phyloP scores from a whole-genome alignment of 2,888 invertebrate genomes.

The Hypomecis atomaria region DNA sequence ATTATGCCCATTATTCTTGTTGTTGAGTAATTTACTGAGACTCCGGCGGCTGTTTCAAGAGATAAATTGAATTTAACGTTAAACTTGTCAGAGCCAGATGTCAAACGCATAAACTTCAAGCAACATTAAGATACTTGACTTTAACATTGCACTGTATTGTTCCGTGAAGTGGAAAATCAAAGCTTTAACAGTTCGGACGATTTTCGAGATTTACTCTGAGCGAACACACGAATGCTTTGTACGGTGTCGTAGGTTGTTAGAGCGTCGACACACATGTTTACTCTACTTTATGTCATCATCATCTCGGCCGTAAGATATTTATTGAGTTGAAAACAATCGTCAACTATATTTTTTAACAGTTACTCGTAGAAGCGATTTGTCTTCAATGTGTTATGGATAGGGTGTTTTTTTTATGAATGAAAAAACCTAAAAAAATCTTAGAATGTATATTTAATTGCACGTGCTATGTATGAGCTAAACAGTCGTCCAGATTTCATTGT shows the following conservation, averaged over 20 bases:
- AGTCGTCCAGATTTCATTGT: too few relatives aligned
- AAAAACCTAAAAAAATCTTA: too few relatives aligned
- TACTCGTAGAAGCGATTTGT: too few relatives aligned
- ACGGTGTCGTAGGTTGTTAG: neutral
- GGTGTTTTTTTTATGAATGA: too few relatives aligned
- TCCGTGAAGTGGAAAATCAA: conserved; percentile 35
- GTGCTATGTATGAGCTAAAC: too few relatives aligned
- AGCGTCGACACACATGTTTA: neutral
- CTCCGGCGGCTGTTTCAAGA: conserved; percentile 46
- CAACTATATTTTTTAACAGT: too few relatives aligned
- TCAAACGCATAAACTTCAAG: conserved; percentile 52
- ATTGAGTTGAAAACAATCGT: too few relatives aligned
- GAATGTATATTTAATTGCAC: too few relatives aligned
- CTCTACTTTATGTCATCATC: neutral
- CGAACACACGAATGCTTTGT: conserved; percentile 1
- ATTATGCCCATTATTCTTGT: conserved; percentile 47
- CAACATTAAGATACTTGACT: conserved; percentile 45
- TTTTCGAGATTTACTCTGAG: conserved; percentile 18
- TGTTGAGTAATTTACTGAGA: conserved; percentile 49
- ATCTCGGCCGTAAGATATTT: too few relatives aligned
- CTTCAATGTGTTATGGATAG: too few relatives aligned
- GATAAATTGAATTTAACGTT: conserved; percentile 56
- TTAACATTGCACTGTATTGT: conserved; percentile 38
- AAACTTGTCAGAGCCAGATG: conserved; percentile 54
- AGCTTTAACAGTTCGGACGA: conserved; percentile 24